Conservation (phyloP, 2,113 vertebrate genomes). For the Emberiza fucata region DNA sequence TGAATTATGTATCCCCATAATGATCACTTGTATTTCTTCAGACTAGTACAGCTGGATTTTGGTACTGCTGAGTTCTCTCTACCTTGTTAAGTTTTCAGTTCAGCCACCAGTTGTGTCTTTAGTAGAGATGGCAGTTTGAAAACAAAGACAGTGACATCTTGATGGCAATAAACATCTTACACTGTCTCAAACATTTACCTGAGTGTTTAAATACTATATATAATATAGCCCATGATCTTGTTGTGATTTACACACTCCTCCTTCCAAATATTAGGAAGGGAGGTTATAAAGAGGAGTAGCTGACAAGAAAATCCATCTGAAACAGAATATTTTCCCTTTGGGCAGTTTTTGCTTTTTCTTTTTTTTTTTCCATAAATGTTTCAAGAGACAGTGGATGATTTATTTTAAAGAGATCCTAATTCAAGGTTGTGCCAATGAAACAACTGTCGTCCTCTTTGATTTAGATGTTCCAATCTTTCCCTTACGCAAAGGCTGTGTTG, state of each 20-base stretch:
- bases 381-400: slow-evolving; percentile 3
- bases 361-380: neutral
- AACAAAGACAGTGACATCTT: neutral
- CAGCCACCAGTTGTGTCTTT: neutral
- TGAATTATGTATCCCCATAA: neutral
- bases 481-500: slow-evolving; percentile 53
- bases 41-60: neutral
- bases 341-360: neutral
- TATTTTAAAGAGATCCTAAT: slow-evolving; percentile 34
- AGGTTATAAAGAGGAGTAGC: neutral
- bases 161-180: neutral
- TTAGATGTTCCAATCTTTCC: slow-evolving; percentile 56
- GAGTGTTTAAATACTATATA: neutral
- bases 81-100: neutral
- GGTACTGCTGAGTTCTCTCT: neutral
- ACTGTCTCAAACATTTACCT: neutral
- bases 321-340: neutral
- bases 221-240: neutral
- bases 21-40: neutral
- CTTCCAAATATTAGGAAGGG: neutral
- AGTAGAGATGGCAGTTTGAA: neutral
- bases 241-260: neutral
- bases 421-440: slow-evolving; percentile 68
- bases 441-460: slow-evolving; percentile 60
- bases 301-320: neutral